phyloP scores from a whole-genome alignment of 2,888 invertebrate species.

The Spisula solida region DNA sequence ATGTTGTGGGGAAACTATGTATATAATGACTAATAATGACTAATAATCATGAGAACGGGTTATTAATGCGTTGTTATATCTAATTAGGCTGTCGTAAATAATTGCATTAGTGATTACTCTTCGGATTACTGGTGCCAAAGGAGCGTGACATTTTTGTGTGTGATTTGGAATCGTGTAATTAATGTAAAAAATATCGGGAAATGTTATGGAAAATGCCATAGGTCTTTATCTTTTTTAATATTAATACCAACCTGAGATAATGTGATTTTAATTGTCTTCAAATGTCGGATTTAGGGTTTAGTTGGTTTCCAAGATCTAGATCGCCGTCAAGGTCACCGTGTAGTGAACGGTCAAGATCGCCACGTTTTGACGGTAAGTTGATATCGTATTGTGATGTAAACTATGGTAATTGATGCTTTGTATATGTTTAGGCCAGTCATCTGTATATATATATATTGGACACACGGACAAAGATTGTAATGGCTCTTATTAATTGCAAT shows the following conservation, averaged over 20 bases:
- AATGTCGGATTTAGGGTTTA: not conserved
- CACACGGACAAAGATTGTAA: too few relatives aligned
- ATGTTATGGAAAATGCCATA: not conserved
- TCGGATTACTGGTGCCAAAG: not conserved
- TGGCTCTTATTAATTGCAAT: too few relatives aligned
- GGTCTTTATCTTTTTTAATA: not conserved
- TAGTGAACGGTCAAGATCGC: constrained; percentile 19
- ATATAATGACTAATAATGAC: not conserved
- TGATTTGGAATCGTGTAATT: not conserved
- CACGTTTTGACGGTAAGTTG: constrained; percentile 13
- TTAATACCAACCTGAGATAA: not conserved
- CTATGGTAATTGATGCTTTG: too few relatives aligned
- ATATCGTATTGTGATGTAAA: not conserved
- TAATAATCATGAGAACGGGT: not conserved
- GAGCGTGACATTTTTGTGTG: not conserved
- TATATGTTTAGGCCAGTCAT: too few relatives aligned
- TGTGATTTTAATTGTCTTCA: not conserved
- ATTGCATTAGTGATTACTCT: not conserved
- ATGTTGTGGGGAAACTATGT: not conserved
- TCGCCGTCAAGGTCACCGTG: constrained; percentile 29
- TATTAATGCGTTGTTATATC: not conserved
- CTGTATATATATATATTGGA: too few relatives aligned
- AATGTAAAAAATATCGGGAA: not conserved
- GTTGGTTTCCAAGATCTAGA: not conserved
- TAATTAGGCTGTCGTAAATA: not conserved